Evolutionary conservation across 2,113 vertebrate genomes (phyloP).

Genomic region (Aythya baeri): DNA sequence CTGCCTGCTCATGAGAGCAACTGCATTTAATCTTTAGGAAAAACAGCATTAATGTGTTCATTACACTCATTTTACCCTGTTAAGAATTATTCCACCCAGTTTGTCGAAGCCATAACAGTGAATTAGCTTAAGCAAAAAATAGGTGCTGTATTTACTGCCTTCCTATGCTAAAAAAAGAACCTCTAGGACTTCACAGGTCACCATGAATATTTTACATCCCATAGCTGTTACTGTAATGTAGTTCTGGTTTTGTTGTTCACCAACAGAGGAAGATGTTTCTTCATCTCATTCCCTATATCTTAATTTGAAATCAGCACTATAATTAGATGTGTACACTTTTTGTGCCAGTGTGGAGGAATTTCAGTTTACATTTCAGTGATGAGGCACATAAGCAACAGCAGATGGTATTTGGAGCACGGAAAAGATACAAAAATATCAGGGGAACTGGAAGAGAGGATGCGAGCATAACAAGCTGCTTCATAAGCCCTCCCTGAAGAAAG

Average conservation of each 20-base stretch:
- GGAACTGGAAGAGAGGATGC: conserved; percentile 30
- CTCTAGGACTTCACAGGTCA: neutral
- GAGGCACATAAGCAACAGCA: conserved; percentile 39
- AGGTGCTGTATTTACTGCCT: neutral
- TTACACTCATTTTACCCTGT: conserved; percentile 5
- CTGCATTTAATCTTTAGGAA: neutral
- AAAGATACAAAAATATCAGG: conserved; percentile 32
- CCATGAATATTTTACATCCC: conserved; percentile 3
- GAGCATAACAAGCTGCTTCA: conserved; percentile 5
- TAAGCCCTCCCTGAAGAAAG: neutral
- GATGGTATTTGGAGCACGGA: conserved; percentile 45
- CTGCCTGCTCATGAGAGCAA: neutral
- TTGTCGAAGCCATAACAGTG: neutral
- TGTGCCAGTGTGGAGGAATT: conserved; percentile 10
- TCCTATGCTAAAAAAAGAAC: neutral
- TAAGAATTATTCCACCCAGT: conserved; percentile 18
- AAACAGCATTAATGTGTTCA: neutral
- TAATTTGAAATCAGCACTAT: too few relatives aligned
- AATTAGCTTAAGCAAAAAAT: neutral
- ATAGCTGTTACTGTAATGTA: neutral
- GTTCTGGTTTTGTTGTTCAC: conserved; percentile 2
- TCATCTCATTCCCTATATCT: neutral
- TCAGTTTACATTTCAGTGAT: conserved; percentile 53
- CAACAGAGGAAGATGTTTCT: neutral
- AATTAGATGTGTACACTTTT: neutral